These are phyloP conservation scores for Anabas testudineus DNA, from an alignment of 2,797 vertebrate species.

Conservation along the genomic window DNA sequence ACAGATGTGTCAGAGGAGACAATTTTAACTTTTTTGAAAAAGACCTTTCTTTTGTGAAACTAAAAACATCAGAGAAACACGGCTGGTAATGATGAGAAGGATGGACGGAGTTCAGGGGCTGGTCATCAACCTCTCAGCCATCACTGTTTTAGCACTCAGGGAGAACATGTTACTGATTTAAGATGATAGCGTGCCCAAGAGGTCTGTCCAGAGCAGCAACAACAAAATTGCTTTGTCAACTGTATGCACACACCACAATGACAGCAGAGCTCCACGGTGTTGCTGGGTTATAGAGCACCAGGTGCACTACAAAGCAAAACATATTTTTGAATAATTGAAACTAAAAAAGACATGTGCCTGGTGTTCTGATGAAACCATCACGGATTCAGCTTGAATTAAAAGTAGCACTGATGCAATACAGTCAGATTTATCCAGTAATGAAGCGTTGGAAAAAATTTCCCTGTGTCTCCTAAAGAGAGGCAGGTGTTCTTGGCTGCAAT, in stretches of 20 bases:
- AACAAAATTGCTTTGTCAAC: conserved; percentile 72
- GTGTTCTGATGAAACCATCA: conserved; percentile 18
- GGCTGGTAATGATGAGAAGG: conserved; percentile 37
- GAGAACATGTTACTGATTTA: conserved; percentile 58
- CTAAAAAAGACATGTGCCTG: conserved; percentile 15
- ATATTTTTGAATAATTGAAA: conserved; percentile 4
- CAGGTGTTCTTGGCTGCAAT: conserved; percentile 46
- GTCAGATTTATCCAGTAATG: conserved; percentile 37
- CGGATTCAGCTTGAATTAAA: conserved; percentile 17
- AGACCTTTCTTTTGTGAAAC: conserved; percentile 1
- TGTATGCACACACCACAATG: conserved; percentile 52
- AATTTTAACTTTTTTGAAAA: conserved; percentile 5
- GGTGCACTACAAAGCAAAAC: conserved; percentile 41
- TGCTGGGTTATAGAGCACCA: conserved; percentile 30
- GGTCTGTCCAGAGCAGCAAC: conserved; percentile 54
- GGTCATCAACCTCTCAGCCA: conserved; percentile 47
- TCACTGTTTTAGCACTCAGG: conserved; percentile 57
- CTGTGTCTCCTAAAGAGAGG: conserved; percentile 19
- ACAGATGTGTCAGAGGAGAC: conserved; percentile 9
- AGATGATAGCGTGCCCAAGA: conserved; percentile 65
- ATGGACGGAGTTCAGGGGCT: conserved; percentile 42
- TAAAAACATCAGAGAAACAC: conserved; percentile 14
- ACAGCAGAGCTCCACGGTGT: conserved; percentile 39
- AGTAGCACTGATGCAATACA: conserved; percentile 19
- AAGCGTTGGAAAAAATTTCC: conserved; percentile 15